phyloP scores from a whole-genome alignment of 2,888 invertebrate species.

The Galerucella pusilla region DNA sequence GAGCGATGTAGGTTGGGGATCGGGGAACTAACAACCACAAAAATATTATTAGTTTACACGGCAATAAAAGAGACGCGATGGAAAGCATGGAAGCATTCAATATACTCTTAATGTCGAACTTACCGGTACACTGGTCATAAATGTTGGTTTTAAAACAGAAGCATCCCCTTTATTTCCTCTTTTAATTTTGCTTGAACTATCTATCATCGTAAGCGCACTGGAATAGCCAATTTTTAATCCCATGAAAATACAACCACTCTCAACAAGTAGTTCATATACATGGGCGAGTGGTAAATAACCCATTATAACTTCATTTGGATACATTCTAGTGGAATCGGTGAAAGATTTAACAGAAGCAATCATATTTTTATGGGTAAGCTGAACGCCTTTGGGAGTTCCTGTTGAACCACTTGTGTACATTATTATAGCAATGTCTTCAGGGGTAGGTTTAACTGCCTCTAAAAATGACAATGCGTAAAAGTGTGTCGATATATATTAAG shows the following conservation, averaged over 20 bases:
- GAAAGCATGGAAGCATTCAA: background rate
- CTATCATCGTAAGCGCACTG: conserved; percentile 45
- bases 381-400: conserved; percentile 90
- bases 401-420: conserved; percentile 99
- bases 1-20: too few relatives aligned
- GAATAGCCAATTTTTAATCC: conserved; percentile 49
- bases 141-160: conserved; percentile 43
- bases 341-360: conserved; percentile 81
- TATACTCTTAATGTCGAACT: conserved; percentile 3
- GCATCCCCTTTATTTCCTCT: conserved; percentile 46
- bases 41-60: too few relatives aligned
- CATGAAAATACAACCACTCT: conserved; percentile 43
- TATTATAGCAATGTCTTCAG: conserved; percentile 88
- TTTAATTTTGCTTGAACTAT: conserved; percentile 47
- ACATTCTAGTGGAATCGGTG: conserved; percentile 60
- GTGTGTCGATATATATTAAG: too few relatives aligned
- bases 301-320: conserved; percentile 39
- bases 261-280: conserved; percentile 48
- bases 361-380: conserved; percentile 82
- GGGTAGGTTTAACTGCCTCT: conserved; percentile 72
- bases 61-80: too few relatives aligned
- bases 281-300: conserved; percentile 48
- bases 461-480: conserved; percentile 39
- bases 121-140: conserved; percentile 50
- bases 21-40: too few relatives aligned